Evolutionary conservation across 1,140 invertebrate genomes (phyloP), one percentile per base, ranked within the genome.

Genomic region (Psix sp.): DNA sequence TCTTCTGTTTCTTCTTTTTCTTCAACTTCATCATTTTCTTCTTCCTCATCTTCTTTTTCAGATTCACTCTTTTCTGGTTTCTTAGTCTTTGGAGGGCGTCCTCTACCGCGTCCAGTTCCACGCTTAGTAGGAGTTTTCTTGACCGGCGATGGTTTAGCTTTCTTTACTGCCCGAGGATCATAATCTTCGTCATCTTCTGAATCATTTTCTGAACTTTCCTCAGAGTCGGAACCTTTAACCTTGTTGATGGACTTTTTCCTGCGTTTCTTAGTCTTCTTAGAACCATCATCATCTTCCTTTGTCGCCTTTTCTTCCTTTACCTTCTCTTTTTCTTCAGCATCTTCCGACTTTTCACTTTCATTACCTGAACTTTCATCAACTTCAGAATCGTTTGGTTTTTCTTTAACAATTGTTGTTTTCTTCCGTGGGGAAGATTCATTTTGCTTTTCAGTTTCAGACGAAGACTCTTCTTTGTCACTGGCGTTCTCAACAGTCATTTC

Each of bases 401-500:
- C 84, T 60, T 84, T 85, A 2, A 86, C 71, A 38, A 87, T 87
- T 33, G 78, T 59, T 4, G 86, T 87, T 52, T 86, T 87, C 5
- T 78, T 65, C 24, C 75, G 78, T 9, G 82, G 54, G 13, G 80
- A 80, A 3, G n/a, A 9, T 11, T 77, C 76, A 10, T 80, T 66
- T 0, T 72, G 48, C 13, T 78, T 66, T 20, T 84, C 82, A 14
- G 43, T 74, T 3, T 85, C 84, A n/a, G 78, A 78, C 0, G 82
- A 80, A 29, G 2, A 2, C 3, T 60, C 76, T 40, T 86, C 85
- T 46, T 85, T 80, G 14, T 87, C 86, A 62, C 86, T 87, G 0
- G 84, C 86, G 65, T 82, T 83, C 54, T 86, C 86, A 11, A 87
- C 84, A 10, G 77, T 79, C 52, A 87, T 78, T 40, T 87, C 85